Base-by-base conservation (phyloP, 2,888 invertebrate genomes). In the Chymomyza caudatula region DNA sequence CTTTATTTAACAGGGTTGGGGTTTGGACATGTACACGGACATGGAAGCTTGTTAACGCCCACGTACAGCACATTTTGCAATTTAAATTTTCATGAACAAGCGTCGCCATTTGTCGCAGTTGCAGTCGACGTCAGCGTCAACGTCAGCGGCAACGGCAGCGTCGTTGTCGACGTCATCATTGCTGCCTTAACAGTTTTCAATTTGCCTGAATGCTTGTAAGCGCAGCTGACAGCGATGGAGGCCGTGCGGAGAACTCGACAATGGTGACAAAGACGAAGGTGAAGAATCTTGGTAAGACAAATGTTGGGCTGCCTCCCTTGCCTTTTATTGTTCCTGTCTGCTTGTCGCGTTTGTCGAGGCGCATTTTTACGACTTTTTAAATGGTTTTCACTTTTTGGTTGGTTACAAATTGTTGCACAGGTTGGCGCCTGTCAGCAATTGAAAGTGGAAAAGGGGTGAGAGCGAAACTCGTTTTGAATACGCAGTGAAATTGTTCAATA, bases 21-120 rank as follows among this genome's bases (percentile, higher is more conserved):
- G 22, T 51, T 55, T 13, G 42, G 6, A 15, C 22, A 53, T 62
- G 47, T 22, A 2, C 22, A 13, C 19, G 17, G 51, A 17, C 20
- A 51, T 20, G 22, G 43, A 43, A 55, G 61, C 60, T 54, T 67
- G 77, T 66, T 65, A 76, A 74, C 77, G 64, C 74, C 77, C 80
- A 13, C 78, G 64, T 42, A 73, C 71, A 77, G 76, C 67, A 85
- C 82, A 76, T 82, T 83, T 83, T 78, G 82, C 87, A 83, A 83
- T 83, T 83, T 83, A 82, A 83, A 83, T 83, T 85, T 82, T 83
- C 82, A 79, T 83, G 87, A 86, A 82, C 85, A 85, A 84, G 80
- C 75, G 59, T 69, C 85, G 70, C 82, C 86, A 85, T 86, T 81
- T 81, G 86, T 84, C 77, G 83, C 80, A 77, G 77, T 78, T 80